Evolutionary conservation across 2,888 invertebrate species (phyloP).

Genomic region (Bellardia pandia): DNA sequence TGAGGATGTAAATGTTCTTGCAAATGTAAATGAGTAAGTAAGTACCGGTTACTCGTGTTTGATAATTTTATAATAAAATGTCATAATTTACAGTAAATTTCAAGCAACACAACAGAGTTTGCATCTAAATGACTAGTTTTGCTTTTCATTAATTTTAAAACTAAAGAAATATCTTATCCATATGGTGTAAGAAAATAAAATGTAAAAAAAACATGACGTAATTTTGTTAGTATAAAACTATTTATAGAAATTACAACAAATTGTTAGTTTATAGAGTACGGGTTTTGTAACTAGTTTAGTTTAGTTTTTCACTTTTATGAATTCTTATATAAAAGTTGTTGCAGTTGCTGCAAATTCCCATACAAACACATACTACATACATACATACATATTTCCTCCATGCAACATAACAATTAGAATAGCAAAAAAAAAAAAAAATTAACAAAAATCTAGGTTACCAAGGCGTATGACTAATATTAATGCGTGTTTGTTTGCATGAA

Average conservation of each 20-base stretch:
- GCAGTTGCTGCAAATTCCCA: background rate
- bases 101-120: background rate
- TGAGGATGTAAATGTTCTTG: background rate
- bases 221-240: constrained; percentile 49
- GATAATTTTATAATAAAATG: background rate
- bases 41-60: background rate
- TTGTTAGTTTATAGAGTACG: background rate
- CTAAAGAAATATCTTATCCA: background rate
- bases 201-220: constrained; percentile 44
- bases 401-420: background rate
- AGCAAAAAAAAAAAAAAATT: background rate
- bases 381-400: background rate
- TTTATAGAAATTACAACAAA: constrained; percentile 58
- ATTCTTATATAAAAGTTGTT: constrained; percentile 2
- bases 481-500: background rate
- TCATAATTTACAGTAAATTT: constrained; percentile 16
- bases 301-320: constrained; percentile 26
- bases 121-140: background rate
- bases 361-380: background rate
- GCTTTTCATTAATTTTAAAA: background rate
- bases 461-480: constrained; percentile 60
- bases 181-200: constrained; percentile 14
- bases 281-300: constrained; percentile 32
- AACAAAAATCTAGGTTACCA: constrained; percentile 59
- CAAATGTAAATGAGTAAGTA: too few relatives aligned